Base-by-base conservation (phyloP, 2,797 vertebrate species). In the Cetoscarus ocellatus region DNA sequence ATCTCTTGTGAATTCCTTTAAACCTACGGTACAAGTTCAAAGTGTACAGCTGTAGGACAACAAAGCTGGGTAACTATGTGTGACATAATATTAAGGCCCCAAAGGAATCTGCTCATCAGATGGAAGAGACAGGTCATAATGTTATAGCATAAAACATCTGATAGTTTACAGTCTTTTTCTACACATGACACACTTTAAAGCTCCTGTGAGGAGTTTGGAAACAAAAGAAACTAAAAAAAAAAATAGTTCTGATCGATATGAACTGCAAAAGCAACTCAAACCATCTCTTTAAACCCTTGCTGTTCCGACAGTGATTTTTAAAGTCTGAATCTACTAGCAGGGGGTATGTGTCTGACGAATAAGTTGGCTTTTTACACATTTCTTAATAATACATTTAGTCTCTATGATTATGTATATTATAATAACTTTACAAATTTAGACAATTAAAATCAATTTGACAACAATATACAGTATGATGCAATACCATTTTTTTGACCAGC, bases 21-120 rank as follows among this genome's bases (percentile, higher is more conserved):
- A 66, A 79, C 7, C 39, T 38, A n/a, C 39, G 65, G 65, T 40
- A 54, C 47, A 67, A 77, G 79, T 69, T 77, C 60, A 85, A 73
- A 70, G 70, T 54, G n/a, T 3, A 69, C 56, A 77, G 49, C 61
- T 40, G 59, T 9, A 6, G 45, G 56, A 44, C 60, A 39, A 61
- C 64, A 27, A 75, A 67, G 44, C 27, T 19, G 36, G 35, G 53
- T 35, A 55, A 43, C 35, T 8, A 49, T 53, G 56, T 73, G 63
- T 67, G 66, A 75, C 62, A 53, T 73, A 86, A 78, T 85, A 39
- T 50, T 12, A 68, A 81, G 17, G 43, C 43, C 57, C 6, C 40
- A 50, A 47, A 76, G 52, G 58, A 40, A 17, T 3, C 0, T 8
- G 59, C 39, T 17, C 18, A 47, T 63, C 44, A 59, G 12, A 75